A percentile compares a stretch with the other conserved stretches of the same genome.
Conservation (phyloP, 2,888 invertebrate species). For the Bedellia somnulentella region DNA sequence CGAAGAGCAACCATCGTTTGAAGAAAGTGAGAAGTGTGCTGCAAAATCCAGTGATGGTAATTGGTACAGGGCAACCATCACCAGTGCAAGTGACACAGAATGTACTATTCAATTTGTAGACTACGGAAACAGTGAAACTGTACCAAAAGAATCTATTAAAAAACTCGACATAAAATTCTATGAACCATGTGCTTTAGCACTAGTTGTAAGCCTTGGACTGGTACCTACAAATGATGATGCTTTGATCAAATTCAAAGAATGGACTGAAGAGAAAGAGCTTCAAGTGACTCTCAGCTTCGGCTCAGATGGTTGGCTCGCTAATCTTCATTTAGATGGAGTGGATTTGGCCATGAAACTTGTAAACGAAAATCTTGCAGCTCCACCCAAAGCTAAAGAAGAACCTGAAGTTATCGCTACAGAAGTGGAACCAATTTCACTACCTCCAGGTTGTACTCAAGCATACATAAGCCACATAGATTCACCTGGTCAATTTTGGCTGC, state of each 20-base stretch:
- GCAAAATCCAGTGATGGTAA: conserved; percentile 65
- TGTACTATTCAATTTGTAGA: conserved; percentile 65
- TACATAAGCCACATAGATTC: conserved; percentile 73
- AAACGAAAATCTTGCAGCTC: conserved; percentile 36
- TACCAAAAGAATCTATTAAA: conserved; percentile 45
- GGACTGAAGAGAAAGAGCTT: conserved; percentile 51
- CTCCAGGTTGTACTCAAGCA: conserved; percentile 44
- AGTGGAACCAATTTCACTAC: conserved; percentile 29
- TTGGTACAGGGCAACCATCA: conserved; percentile 70
- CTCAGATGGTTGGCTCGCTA: conserved; percentile 58
- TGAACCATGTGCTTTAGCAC: conserved; percentile 36
- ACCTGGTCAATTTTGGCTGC: conserved; percentile 77
- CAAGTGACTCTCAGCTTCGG: conserved; percentile 55
- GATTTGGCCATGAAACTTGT: conserved; percentile 52
- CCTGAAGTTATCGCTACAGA: conserved; percentile 17
- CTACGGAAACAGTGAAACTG: conserved; percentile 69
- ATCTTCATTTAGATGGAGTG: conserved; percentile 47
- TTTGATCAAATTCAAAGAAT: conserved; percentile 30
- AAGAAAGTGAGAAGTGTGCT: conserved; percentile 61
- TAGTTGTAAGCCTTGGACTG: conserved; percentile 37
- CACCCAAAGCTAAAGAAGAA: conserved; percentile 19
- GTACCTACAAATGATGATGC: conserved; percentile 38
- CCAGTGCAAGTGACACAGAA: conserved; percentile 34
- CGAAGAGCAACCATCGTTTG: conserved; percentile 35
- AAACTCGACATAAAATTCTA: conserved; percentile 45